Percentiles rank a stretch among this genome's conserved stretches.
Evolutionary conservation across 1,140 invertebrate genomes (phyloP).

Genomic region (Drusus annulatus): DNA sequence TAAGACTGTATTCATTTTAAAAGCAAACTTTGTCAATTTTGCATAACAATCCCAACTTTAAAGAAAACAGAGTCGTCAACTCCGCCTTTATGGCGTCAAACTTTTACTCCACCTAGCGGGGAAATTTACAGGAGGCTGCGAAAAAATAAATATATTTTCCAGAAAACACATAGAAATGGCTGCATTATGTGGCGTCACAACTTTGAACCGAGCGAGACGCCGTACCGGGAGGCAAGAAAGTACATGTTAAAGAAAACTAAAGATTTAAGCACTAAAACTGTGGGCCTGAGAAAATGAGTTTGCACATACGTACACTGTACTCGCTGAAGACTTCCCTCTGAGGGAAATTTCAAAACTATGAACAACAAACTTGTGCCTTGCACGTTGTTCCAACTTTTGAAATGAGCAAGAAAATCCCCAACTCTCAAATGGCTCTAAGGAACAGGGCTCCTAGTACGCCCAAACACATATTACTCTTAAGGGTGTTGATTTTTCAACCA

Average conservation of each 20-base stretch:
- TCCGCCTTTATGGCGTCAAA: background rate
- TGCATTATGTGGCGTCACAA: slow-evolving; percentile 32
- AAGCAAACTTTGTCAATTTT: background rate
- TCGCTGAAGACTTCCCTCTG: slow-evolving; percentile 6
- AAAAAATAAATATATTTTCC: slow-evolving; percentile 13
- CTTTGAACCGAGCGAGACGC: slow-evolving; percentile 19
- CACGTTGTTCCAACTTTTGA: slow-evolving; percentile 51
- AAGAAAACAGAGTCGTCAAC: background rate
- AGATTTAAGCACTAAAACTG: slow-evolving; percentile 46
- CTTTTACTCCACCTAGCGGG: background rate
- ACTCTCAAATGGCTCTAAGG: background rate
- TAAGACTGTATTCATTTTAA: too few species aligned
- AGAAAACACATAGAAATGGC: background rate
- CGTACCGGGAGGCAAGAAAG: slow-evolving; percentile 28
- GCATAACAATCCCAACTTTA: background rate
- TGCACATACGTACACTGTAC: slow-evolving; percentile 49
- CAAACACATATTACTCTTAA: background rate
- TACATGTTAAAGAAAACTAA: slow-evolving; percentile 16
- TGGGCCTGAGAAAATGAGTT: slow-evolving; percentile 53
- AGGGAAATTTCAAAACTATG: slow-evolving; percentile 47
- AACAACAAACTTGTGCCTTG: slow-evolving; percentile 27
- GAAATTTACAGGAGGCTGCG: background rate
- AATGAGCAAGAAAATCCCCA: slow-evolving; percentile 4
- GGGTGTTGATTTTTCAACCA: too few species aligned
- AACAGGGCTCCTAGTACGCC: background rate